phyloP scores from a whole-genome alignment of 1,140 invertebrate genomes.

The Ladona fulva region DNA sequence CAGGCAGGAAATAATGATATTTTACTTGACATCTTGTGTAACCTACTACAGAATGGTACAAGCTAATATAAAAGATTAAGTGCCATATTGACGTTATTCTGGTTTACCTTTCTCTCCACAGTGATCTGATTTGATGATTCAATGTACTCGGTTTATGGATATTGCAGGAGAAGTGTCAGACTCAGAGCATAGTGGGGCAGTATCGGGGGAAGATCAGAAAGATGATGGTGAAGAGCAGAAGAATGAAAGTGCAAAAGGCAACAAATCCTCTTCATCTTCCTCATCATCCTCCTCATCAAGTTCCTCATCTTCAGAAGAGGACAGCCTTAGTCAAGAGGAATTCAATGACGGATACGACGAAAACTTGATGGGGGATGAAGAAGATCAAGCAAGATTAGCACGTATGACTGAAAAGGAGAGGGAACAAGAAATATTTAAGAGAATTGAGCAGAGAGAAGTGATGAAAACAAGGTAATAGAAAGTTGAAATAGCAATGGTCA shows the following conservation, averaged over 20 bases:
- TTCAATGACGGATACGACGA: slow-evolving; percentile 87
- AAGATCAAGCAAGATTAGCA: slow-evolving; percentile 79
- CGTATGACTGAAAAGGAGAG: slow-evolving; percentile 94
- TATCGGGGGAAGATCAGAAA: background rate
- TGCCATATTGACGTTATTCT: too few species aligned
- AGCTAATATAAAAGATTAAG: too few species aligned
- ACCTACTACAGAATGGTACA: too few species aligned
- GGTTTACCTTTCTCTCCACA: too few species aligned
- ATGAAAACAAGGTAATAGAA: slow-evolving; percentile 67
- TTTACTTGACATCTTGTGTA: too few species aligned
- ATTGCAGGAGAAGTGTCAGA: slow-evolving; percentile 54
- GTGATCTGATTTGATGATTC: too few species aligned
- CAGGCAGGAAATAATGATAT: too few species aligned
- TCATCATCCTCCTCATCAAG: background rate
- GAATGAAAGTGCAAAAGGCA: background rate
- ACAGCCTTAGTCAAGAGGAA: slow-evolving; percentile 48
- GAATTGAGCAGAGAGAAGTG: slow-evolving; percentile 86
- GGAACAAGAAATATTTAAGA: slow-evolving; percentile 93
- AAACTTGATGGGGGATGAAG: slow-evolving; percentile 93
- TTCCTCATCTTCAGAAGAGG: slow-evolving; percentile 30
- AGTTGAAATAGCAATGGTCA: too few species aligned
- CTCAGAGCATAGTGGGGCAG: slow-evolving; percentile 33
- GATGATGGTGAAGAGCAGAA: background rate
- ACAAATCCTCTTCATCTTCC: background rate
- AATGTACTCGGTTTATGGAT: too few species aligned